A percentile compares a stretch with the other conserved stretches of the same genome.
Evolutionary conservation across 2,113 vertebrate species (phyloP).

Genomic region (Chrysemys picta): DNA sequence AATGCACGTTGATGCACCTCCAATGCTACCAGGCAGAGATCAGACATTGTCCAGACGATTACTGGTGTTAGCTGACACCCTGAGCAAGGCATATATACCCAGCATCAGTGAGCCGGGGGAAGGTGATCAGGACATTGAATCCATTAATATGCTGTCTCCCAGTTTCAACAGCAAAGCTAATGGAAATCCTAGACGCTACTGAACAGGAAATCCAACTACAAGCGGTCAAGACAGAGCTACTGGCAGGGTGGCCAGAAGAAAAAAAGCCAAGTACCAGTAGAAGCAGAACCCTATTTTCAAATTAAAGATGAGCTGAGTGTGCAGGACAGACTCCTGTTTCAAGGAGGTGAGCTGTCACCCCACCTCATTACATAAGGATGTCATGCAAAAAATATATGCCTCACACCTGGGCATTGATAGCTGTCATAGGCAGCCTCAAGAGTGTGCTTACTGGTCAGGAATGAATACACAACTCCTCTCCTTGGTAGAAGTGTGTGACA

Average conservation of each 20-base stretch:
- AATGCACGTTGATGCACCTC: not conserved
- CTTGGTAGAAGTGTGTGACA: not conserved
- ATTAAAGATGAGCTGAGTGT: not conserved
- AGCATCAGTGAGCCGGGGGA: not conserved
- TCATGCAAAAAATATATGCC: not conserved
- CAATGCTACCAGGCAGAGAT: not conserved
- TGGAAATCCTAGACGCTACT: not conserved
- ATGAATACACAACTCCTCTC: not conserved
- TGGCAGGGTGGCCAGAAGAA: too few species aligned
- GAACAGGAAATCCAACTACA: not conserved
- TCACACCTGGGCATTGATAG: not conserved
- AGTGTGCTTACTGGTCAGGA: not conserved
- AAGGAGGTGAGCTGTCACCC: not conserved
- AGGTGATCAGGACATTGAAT: not conserved
- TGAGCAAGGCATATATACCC: not conserved
- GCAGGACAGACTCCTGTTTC: not conserved
- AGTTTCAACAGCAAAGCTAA: not conserved
- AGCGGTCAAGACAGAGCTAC: not conserved
- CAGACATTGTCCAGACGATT: not conserved
- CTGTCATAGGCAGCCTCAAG: not conserved
- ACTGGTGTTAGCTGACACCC: not conserved
- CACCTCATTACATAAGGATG: not conserved
- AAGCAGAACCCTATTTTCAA: not conserved
- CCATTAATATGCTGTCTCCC: too few species aligned
- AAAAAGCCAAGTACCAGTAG: not conserved